Conservation (phyloP, 2,888 invertebrate genomes). For the Melieria picta region DNA sequence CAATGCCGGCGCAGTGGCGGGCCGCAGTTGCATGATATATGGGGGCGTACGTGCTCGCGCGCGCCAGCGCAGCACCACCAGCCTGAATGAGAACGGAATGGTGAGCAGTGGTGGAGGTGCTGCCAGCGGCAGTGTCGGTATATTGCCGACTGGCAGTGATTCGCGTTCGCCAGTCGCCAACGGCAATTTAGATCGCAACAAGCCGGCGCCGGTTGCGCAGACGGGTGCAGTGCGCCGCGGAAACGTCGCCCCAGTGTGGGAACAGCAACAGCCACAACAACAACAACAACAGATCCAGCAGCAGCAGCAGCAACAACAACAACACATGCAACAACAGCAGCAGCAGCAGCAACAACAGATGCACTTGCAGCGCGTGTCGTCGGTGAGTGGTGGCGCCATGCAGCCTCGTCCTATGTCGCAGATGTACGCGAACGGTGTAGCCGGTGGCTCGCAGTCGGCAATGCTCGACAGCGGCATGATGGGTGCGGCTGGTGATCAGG, state of each 20-base stretch:
- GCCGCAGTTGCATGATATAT: constrained; percentile 72
- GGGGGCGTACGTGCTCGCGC: constrained; percentile 79
- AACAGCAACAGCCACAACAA: constrained; percentile 50
- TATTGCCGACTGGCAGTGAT: constrained; percentile 37
- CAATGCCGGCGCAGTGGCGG: constrained; percentile 48
- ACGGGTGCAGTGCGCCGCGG: constrained; percentile 52
- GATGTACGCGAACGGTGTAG: constrained; percentile 49
- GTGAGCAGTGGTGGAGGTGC: constrained; percentile 35
- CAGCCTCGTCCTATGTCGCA: constrained; percentile 47
- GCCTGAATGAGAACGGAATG: constrained; percentile 44
- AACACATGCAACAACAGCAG: constrained; percentile 43
- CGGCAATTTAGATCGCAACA: constrained; percentile 47
- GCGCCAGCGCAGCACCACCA: constrained; percentile 70
- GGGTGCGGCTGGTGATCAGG: constrained; percentile 44
- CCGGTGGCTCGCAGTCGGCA: constrained; percentile 37
- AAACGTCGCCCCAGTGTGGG: constrained; percentile 57
- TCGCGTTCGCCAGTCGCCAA: constrained; percentile 50
- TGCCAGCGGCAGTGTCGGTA: constrained; percentile 17
- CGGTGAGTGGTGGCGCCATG: constrained; percentile 36
- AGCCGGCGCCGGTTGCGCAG: constrained; percentile 43
- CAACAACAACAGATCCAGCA: constrained; percentile 51
- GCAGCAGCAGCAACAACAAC: constrained; percentile 57
- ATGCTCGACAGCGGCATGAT: constrained; percentile 41
- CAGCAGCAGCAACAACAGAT: constrained; percentile 66
- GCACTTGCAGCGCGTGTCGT: constrained; percentile 59